A percentile compares a stretch with the other conserved stretches of the same genome.
Conservation (phyloP, 2,888 invertebrate species). For the Frankliniella fusca region DNA sequence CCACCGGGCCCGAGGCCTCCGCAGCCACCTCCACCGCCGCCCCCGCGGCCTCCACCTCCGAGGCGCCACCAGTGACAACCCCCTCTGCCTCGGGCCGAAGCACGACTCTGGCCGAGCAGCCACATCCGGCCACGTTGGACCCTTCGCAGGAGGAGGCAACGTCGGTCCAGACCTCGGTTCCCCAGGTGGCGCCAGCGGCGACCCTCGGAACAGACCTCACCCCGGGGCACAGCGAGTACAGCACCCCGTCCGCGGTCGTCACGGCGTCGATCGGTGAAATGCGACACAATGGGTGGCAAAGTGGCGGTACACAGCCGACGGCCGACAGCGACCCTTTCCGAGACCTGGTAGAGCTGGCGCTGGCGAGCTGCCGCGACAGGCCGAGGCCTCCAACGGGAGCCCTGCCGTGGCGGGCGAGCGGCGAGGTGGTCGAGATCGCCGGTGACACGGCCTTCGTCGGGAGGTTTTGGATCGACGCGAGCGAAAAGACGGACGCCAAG, state of each 20-base stretch:
- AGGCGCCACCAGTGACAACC: not conserved
- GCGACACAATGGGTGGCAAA: not conserved
- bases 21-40: not conserved
- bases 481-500: not conserved
- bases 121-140: not conserved
- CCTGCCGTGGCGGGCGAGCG: constrained; percentile 8
- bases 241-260: not conserved
- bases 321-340: not conserved
- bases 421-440: constrained; percentile 3
- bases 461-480: constrained; percentile 7
- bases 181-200: no score
- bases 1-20: not conserved
- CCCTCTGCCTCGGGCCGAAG: not conserved
- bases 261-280: not conserved
- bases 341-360: not conserved
- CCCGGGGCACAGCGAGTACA: not conserved
- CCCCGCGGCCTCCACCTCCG: not conserved
- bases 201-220: not conserved
- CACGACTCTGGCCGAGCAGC: not conserved
- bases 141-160: not conserved
- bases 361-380: not conserved
- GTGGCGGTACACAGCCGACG: not conserved
- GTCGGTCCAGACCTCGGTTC: not conserved
- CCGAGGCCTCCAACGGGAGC: not conserved
- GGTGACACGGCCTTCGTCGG: constrained; percentile 10